These are phyloP conservation scores for Vollenhovia emeryi DNA, from an alignment of 1,140 invertebrate genomes.

Conservation along the genomic window DNA sequence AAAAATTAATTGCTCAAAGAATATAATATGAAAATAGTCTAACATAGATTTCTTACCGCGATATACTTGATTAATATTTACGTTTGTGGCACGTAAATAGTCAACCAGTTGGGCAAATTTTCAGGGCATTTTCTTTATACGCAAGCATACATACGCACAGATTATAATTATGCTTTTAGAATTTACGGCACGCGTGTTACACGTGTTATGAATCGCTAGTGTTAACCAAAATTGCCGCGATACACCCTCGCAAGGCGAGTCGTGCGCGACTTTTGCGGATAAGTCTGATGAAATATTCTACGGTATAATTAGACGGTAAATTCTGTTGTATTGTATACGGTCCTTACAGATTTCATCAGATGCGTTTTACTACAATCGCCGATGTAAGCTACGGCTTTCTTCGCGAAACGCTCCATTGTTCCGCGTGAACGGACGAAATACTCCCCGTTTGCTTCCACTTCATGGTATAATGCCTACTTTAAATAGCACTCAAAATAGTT, in stretches of 20 bases:
- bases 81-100: not conserved
- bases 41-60: not conserved
- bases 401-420: constrained; percentile 3
- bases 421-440: not conserved
- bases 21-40: not conserved
- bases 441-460: not conserved
- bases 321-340: constrained; percentile 29
- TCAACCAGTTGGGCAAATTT: not conserved
- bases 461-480: not conserved
- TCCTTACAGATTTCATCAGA: constrained; percentile 5
- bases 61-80: not conserved
- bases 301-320: constrained; percentile 60
- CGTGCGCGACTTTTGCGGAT: not conserved
- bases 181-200: constrained; percentile 19
- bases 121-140: not conserved
- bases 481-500: not conserved
- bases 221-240: constrained; percentile 44
- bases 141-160: not conserved
- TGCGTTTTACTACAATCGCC: not conserved
- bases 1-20: not conserved
- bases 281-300: constrained; percentile 30
- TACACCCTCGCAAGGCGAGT: not conserved
- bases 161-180: constrained; percentile 28
- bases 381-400: not conserved
- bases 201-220: constrained; percentile 2